Evolutionary conservation across 2,797 vertebrate genomes (phyloP).

Genomic region (Lutjanus campechanus): DNA sequence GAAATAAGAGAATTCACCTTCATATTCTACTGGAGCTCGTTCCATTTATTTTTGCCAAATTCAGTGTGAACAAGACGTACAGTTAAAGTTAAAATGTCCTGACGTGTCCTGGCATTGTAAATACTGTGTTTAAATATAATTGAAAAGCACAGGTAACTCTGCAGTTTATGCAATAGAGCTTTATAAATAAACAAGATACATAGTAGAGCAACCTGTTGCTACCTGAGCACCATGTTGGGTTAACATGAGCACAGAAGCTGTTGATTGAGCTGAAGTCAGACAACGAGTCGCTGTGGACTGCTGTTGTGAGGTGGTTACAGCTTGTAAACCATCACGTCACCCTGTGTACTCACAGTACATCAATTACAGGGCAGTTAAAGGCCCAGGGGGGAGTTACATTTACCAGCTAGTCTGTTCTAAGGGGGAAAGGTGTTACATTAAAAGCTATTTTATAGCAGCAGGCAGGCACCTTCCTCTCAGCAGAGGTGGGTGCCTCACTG

Average conservation of each 20-base stretch:
- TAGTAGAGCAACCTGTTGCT: background rate
- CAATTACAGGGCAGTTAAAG: constrained; percentile 18
- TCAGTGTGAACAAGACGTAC: no score
- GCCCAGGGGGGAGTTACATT: background rate
- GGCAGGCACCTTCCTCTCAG: constrained; percentile 2
- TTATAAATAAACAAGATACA: no score
- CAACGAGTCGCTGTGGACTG: background rate
- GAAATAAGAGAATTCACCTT: no score
- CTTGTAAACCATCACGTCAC: constrained; percentile 18
- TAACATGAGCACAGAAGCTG: background rate
- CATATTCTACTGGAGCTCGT: no score
- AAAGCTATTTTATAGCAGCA: constrained; percentile 35
- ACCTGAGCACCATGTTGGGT: background rate
- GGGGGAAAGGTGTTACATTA: constrained; percentile 27
- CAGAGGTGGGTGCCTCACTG: background rate
- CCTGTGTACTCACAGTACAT: constrained; percentile 15
- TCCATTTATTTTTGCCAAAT: no score
- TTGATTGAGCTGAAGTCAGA: background rate
- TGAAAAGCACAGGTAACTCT: no score
- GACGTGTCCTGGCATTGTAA: no score
- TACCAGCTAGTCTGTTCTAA: constrained; percentile 4
- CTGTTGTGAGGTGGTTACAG: constrained; percentile 13
- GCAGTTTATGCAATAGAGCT: no score
- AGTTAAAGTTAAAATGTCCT: no score
- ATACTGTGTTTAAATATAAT: no score